Base-by-base conservation (phyloP, 2,888 invertebrate genomes). In the Thyatira batis region DNA sequence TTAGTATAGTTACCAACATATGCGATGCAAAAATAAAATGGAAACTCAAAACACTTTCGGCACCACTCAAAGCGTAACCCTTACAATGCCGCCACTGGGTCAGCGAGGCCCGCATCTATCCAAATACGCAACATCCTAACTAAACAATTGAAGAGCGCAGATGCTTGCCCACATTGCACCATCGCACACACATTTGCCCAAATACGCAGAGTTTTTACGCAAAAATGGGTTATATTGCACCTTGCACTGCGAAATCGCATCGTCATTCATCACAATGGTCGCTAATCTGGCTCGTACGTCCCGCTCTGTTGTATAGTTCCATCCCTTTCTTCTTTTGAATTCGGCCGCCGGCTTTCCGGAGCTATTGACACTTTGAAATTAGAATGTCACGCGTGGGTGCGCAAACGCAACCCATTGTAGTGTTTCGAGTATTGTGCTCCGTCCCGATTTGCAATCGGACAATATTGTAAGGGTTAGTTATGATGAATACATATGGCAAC, bases 311-410 rank as follows among this genome's bases (percentile, higher is more conserved):
- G 43, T 60, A 67, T 72, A 65, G 59, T 52, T 63, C 52, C 65
- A 63, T 84, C 84, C 59, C 73, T 69, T 49, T 67, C 70, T 58
- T 71, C 76, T 73, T 76, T 84, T 78, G 77, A 79, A 82, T 80
- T 76, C 72, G 73, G 69, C 73, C 73, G 67, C 64, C 74, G 75
- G 79, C 80, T 84, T 85, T 84, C 84, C 85, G 82, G 78, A 77
- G 82, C 82, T 83, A 82, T 85, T 84, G 86, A 85, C 85, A 85
- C 82, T 87, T 85, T 79, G 82, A 82, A 84, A 87, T 84, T 84
- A 84, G 83, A 84, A 83, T 82, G 86, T 87, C 84, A 87, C 82
- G 89, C 89, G 89, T 87, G 89, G 89, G 87, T 87, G 89, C 80
- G 76, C 78, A 66, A 74, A 78, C 82, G 84, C 85, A 85, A 85